Evolutionary conservation across 2,113 vertebrate species (phyloP), one percentile per base, ranked within the genome.

Genomic region (Dicrurus megarhynchus): DNA sequence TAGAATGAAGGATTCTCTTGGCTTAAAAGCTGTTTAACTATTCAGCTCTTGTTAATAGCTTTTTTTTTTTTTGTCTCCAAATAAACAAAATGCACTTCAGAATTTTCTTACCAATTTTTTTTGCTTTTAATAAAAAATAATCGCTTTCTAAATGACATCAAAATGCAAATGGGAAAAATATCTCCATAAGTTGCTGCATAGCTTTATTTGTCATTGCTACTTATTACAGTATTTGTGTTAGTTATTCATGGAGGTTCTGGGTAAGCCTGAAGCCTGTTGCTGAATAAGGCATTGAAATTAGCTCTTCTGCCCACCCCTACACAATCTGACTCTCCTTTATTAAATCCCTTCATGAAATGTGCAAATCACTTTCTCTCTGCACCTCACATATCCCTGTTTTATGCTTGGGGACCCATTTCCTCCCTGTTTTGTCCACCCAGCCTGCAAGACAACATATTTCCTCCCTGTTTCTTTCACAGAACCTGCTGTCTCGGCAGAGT

Each of bases 121-220:
- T 46, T 74, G 3, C 24, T 55, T 82, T 86, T 69, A 94, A 88
- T 86, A 85, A 90, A 87, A 89, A 84, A 67, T 41, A 68, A 65
- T 63, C 13, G 0, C 18, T 64, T 90, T 68, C 59, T 55, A 52
- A 83, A 95, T 81, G 30, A 65, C 35, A 91, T 89, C 57, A 78
- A 93, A 82, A 91, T 85, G 70, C 37, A 93, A 90, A 89, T 91
- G 57, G 33, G 13, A 85, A 93, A 89, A 94, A 68, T 47, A 81
- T 52, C 18, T 79, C 78, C 16, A 61, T 83, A 87, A 88, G 91
- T 53, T 4, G 6, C 70, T 76, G 41, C 71, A 83, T 60, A 57
- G 75, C 24, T 90, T 87, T 93, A 75, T 93, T 94, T 75, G 30
- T 76, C 67, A 83, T n/a, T 93, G 16, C 75, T 60, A 90, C 92